These are phyloP conservation scores for Lasiurus cinereus DNA, from an alignment of 2,113 vertebrate species.

Conservation along the genomic window DNA sequence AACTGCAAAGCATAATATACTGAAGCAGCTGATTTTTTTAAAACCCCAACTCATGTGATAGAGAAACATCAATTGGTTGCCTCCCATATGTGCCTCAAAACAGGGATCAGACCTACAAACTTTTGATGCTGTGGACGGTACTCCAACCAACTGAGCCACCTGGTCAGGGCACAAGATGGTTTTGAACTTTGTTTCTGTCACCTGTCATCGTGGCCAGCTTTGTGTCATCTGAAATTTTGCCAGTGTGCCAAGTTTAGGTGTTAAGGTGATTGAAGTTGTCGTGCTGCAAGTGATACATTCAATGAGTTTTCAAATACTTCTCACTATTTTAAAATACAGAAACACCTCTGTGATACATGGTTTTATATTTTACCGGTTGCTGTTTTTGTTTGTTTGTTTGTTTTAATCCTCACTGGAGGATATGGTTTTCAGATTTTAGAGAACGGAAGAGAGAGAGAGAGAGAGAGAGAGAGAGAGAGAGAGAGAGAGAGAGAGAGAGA, in stretches of 20 bases:
- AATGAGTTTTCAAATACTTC: neutral
- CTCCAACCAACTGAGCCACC: neutral
- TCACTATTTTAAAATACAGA: conserved; percentile 6
- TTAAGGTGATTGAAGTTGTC: conserved; percentile 30
- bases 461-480: no score
- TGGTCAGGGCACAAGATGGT: neutral
- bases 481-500: no score
- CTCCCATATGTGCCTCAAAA: neutral
- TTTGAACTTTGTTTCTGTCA: conserved; percentile 41
- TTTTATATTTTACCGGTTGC: neutral
- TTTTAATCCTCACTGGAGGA: neutral
- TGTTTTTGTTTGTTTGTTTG: neutral
- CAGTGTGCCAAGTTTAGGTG: neutral
- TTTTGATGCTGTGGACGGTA: neutral
- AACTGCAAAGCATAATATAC: neutral
- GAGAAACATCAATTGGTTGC: neutral
- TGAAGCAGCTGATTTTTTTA: neutral
- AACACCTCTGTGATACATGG: neutral
- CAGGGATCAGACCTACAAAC: neutral
- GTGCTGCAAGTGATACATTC: neutral
- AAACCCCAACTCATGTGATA: neutral
- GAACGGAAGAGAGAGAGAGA: neutral
- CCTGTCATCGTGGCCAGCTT: neutral
- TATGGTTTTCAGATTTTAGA: neutral
- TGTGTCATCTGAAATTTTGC: conserved; percentile 28